Evolutionary conservation across 2,113 vertebrate species (phyloP).

Genomic region (Campylomormyrus tamandua): DNA sequence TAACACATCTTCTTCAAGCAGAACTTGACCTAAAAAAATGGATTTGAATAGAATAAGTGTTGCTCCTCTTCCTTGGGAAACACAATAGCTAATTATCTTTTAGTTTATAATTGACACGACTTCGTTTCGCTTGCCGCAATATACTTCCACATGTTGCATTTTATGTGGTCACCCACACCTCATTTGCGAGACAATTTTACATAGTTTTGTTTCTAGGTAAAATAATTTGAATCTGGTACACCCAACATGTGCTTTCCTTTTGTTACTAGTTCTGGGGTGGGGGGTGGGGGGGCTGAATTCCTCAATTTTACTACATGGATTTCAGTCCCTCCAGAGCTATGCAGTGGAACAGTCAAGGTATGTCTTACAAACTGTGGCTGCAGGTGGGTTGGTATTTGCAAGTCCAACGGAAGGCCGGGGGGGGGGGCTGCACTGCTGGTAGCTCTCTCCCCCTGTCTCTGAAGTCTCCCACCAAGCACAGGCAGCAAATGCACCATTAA

Average conservation of each 20-base stretch:
- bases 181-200: background rate
- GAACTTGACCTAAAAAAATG: background rate
- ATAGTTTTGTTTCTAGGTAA: background rate
- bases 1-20: background rate
- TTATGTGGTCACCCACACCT: background rate
- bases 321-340: background rate
- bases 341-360: background rate
- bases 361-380: background rate
- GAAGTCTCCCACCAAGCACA: background rate
- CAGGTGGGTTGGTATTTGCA: background rate
- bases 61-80: background rate
- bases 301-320: background rate
- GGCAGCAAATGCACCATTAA: background rate
- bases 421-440: background rate
- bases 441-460: background rate
- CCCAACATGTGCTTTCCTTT: background rate
- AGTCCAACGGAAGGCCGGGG: background rate
- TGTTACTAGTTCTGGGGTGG: background rate
- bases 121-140: background rate
- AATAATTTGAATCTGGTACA: background rate
- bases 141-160: too few relatives aligned
- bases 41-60: background rate
- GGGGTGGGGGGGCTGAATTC: background rate
- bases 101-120: background rate
- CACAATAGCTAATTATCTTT: background rate